A percentile compares a stretch with the other conserved stretches of the same genome.
These are phyloP conservation scores for Hybos culiciformis DNA, from an alignment of 2,888 invertebrate genomes.

Conservation along the genomic window DNA sequence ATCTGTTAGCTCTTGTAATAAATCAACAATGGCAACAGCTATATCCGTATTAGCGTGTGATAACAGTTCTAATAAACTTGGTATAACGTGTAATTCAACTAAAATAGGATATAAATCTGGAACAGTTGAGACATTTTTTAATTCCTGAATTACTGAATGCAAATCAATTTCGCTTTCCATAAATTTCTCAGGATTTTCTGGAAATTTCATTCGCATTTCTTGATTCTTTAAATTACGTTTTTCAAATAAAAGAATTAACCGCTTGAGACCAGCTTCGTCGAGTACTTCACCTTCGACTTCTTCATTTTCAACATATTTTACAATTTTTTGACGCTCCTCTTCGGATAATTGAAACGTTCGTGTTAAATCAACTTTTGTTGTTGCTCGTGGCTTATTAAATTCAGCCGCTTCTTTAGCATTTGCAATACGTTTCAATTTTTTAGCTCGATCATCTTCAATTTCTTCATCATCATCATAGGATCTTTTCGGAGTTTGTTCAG, in stretches of 20 bases:
- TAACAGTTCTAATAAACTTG: slow-evolving; percentile 80
- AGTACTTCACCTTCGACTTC: slow-evolving; percentile 70
- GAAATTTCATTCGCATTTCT: slow-evolving; percentile 96
- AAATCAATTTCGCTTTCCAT: slow-evolving; percentile 95
- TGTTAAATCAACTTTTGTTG: slow-evolving; percentile 21
- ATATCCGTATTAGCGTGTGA: slow-evolving; percentile 87
- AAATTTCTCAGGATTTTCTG: slow-evolving; percentile 93
- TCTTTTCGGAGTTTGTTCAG: slow-evolving; percentile 69
- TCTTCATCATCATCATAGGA: slow-evolving; percentile 44
- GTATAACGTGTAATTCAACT: slow-evolving; percentile 77
- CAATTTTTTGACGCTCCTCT: slow-evolving; percentile 64
- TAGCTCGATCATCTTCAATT: slow-evolving; percentile 44
- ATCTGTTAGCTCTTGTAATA: slow-evolving; percentile 80
- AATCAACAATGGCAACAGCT: slow-evolving; percentile 39
- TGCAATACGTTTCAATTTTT: slow-evolving; percentile 47
- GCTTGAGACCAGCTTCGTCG: slow-evolving; percentile 78
- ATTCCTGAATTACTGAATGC: slow-evolving; percentile 73
- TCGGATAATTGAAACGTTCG: slow-evolving; percentile 40
- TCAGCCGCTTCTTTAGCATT: slow-evolving; percentile 40
- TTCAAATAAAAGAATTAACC: slow-evolving; percentile 83
- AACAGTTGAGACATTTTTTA: slow-evolving; percentile 88
- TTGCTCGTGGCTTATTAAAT: slow-evolving; percentile 29
- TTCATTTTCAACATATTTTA: slow-evolving; percentile 72
- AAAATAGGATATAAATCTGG: slow-evolving; percentile 88
- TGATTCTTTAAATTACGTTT: slow-evolving; percentile 87